Evolutionary conservation across 2,888 invertebrate species (phyloP).

Genomic region (Lasioglossum oenotherae): DNA sequence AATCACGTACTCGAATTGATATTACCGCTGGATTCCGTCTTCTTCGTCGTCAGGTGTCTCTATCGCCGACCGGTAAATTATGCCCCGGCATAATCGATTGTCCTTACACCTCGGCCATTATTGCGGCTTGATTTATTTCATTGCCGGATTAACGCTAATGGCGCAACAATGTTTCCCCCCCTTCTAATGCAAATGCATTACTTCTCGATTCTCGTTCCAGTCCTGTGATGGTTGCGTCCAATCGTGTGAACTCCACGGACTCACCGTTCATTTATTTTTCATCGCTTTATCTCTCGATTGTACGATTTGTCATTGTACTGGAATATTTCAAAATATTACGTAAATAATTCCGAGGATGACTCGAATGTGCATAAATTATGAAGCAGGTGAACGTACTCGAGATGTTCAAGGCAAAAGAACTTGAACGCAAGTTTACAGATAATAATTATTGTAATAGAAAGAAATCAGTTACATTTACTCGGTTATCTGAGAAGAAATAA

Average conservation of each 20-base stretch:
- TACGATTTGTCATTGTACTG: neutral
- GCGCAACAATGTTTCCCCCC: constrained; percentile 37
- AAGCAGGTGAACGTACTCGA: neutral
- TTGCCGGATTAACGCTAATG: constrained; percentile 54
- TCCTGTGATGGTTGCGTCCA: neutral
- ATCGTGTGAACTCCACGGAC: neutral
- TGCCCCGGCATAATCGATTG: constrained; percentile 60
- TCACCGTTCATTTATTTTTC: neutral
- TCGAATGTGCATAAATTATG: neutral
- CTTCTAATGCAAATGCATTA: constrained; percentile 43
- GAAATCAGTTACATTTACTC: neutral
- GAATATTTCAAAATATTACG: constrained; percentile 3
- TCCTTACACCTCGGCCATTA: constrained; percentile 44
- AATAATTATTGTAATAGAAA: neutral
- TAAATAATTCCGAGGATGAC: neutral
- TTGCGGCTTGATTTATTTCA: constrained; percentile 51
- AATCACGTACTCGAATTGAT: constrained; percentile 79
- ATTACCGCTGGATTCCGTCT: constrained; percentile 67
- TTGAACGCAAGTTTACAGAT: neutral
- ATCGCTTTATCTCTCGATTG: neutral
- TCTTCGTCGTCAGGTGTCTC: constrained; percentile 64
- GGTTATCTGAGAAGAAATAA: neutral
- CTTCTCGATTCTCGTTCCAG: constrained; percentile 10
- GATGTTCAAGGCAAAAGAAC: neutral
- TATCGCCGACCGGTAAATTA: constrained; percentile 54